These are phyloP conservation scores for Limnodromus scolopaceus DNA, from an alignment of 2,797 vertebrate genomes.

Conservation along the genomic window DNA sequence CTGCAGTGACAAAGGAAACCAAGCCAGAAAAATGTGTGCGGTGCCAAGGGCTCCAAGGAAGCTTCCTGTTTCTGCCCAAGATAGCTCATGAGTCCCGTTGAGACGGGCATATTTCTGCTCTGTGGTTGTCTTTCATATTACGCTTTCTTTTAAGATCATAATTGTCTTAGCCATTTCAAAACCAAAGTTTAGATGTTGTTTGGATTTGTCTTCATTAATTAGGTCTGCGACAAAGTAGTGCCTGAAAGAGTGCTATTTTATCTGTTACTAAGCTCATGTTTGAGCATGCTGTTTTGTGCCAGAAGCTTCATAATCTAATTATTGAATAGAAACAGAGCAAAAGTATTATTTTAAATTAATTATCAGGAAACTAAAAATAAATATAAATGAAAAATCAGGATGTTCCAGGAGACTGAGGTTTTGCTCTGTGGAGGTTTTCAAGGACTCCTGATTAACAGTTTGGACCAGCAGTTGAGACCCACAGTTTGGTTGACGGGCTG, in stretches of 20 bases:
- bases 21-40: not conserved
- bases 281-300: not conserved
- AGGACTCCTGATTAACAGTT: not conserved
- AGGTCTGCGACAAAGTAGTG: not conserved
- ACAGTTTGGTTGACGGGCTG: not conserved
- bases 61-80: not conserved
- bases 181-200: not conserved
- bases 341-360: conserved; percentile 36
- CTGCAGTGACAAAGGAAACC: not conserved
- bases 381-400: not conserved
- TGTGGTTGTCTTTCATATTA: not conserved
- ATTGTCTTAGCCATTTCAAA: not conserved
- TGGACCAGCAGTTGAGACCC: not conserved
- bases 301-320: conserved; percentile 15
- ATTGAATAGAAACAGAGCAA: not conserved
- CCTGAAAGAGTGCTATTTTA: not conserved
- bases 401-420: not conserved
- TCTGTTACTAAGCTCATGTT: not conserved
- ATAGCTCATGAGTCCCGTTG: not conserved
- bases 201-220: conserved; percentile 42
- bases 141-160: not conserved
- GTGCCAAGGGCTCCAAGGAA: not conserved
- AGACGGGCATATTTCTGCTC: not conserved
- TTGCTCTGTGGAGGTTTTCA: not conserved
- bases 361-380: not conserved